Evolutionary conservation across 2,888 invertebrate species (phyloP).

Genomic region (Thecophora atra): DNA sequence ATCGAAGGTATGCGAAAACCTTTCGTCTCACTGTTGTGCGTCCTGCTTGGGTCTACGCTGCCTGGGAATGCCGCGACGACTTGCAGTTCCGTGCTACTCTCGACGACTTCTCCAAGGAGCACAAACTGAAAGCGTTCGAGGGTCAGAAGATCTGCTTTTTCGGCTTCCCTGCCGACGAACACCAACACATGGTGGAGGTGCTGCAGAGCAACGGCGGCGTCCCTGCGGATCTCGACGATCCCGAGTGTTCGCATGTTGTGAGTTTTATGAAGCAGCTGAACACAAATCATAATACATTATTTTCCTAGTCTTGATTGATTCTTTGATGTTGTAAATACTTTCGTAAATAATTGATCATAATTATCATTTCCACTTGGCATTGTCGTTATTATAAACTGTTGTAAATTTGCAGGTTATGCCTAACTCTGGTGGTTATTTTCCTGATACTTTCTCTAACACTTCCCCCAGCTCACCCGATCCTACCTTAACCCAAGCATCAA

Average conservation of each 20-base stretch:
- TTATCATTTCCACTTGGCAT: conserved; percentile 49
- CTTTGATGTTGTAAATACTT: too few relatives aligned
- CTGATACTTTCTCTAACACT: conserved; percentile 56
- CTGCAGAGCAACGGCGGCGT: conserved; percentile 87
- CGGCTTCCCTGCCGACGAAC: conserved; percentile 90
- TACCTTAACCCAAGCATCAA: conserved; percentile 39
- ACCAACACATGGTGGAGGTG: conserved; percentile 90
- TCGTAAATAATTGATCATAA: conserved; percentile 30
- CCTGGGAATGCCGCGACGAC: conserved; percentile 85
- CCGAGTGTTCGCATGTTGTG: conserved; percentile 91
- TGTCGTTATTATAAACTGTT: conserved; percentile 36
- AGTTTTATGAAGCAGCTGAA: conserved; percentile 64
- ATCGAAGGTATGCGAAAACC: conserved; percentile 78
- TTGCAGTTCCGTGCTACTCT: conserved; percentile 76
- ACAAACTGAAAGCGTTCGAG: conserved; percentile 87
- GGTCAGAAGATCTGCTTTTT: conserved; percentile 87
- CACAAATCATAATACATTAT: conserved; percentile 14
- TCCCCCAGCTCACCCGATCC: conserved; percentile 47
- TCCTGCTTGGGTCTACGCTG: conserved; percentile 85
- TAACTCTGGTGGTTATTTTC: conserved; percentile 65
- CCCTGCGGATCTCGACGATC: conserved; percentile 79
- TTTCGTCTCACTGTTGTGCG: conserved; percentile 90
- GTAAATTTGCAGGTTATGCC: conserved; percentile 64
- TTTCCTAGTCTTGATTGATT: neutral
- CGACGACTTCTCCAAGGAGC: conserved; percentile 74